phyloP scores from a whole-genome alignment of 1,140 invertebrate genomes.

The Drosophila pachea region DNA sequence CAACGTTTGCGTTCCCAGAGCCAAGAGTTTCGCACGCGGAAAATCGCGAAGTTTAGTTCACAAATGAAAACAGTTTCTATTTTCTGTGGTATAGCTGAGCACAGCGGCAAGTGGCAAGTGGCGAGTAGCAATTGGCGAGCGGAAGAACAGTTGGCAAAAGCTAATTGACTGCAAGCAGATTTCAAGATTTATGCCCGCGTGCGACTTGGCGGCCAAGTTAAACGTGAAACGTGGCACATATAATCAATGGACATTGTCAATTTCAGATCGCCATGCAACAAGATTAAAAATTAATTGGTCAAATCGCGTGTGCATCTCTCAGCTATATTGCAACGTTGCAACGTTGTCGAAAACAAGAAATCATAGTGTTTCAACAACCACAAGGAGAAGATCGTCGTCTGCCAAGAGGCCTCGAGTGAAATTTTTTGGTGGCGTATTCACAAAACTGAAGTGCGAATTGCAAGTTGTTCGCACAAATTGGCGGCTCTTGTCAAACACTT shows the following conservation, averaged over 20 bases:
- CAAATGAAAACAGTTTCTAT: conserved; percentile 22
- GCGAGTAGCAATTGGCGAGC: conserved; percentile 2
- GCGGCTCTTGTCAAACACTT: conserved; percentile 54
- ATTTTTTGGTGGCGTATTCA: conserved; percentile 41
- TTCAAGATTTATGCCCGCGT: conserved; percentile 23
- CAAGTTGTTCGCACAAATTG: conserved; percentile 50
- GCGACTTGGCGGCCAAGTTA: conserved; percentile 2
- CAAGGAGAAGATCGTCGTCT: neutral
- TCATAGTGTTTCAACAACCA: neutral
- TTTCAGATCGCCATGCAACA: conserved; percentile 21
- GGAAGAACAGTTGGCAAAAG: conserved; percentile 30
- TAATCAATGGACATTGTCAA: conserved; percentile 20
- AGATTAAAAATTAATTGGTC: conserved; percentile 45
- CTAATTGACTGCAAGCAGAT: conserved; percentile 29
- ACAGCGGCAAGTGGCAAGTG: conserved; percentile 7
- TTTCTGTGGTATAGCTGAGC: conserved; percentile 12
- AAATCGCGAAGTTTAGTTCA: conserved; percentile 16
- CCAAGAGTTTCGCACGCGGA: conserved; percentile 35
- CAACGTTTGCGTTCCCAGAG: conserved; percentile 35
- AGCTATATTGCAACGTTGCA: conserved; percentile 42
- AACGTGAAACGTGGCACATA: neutral
- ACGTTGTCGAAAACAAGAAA: neutral
- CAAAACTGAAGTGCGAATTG: conserved; percentile 50
- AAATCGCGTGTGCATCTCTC: conserved; percentile 39
- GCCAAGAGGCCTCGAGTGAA: conserved; percentile 43